Percentiles rank a stretch among this genome's conserved stretches.
Evolutionary conservation across 2,797 vertebrate species (phyloP).

Genomic region (Sphenopsis melanotis): DNA sequence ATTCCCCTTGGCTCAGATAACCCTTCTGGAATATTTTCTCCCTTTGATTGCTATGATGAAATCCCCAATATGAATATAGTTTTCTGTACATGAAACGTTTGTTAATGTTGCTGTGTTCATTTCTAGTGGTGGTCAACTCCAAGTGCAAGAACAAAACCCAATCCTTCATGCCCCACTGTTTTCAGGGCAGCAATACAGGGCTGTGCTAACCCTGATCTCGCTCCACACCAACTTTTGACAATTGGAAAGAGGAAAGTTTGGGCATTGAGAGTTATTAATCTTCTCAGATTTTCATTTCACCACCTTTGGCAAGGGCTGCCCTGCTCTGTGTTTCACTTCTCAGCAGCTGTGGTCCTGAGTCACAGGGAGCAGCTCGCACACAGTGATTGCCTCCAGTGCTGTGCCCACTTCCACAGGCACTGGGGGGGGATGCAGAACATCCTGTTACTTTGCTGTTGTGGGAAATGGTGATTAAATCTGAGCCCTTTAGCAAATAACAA

Average conservation of each 20-base stretch:
- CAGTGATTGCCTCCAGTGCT: not conserved
- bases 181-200: not conserved
- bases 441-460: not conserved
- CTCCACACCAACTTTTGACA: not conserved
- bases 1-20: not conserved
- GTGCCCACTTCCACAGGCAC: not conserved
- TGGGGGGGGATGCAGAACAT: not conserved
- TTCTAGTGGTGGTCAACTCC: not conserved
- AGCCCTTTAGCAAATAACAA: slow-evolving; percentile 27
- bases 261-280: not conserved
- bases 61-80: not conserved
- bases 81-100: not conserved
- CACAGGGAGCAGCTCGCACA: not conserved
- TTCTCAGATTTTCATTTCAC: not conserved
- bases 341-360: not conserved
- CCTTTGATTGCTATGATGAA: not conserved
- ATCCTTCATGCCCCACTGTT: not conserved
- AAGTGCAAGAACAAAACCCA: not conserved
- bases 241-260: not conserved
- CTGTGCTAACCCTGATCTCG: not conserved
- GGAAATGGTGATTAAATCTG: slow-evolving; percentile 47
- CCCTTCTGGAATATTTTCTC: not conserved
- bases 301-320: not conserved
- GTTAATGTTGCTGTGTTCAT: not conserved
- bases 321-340: not conserved